Evolutionary conservation across 2,888 invertebrate genomes (phyloP), one percentile per base, ranked within the genome.

Genomic region (Parnassius apollo): DNA sequence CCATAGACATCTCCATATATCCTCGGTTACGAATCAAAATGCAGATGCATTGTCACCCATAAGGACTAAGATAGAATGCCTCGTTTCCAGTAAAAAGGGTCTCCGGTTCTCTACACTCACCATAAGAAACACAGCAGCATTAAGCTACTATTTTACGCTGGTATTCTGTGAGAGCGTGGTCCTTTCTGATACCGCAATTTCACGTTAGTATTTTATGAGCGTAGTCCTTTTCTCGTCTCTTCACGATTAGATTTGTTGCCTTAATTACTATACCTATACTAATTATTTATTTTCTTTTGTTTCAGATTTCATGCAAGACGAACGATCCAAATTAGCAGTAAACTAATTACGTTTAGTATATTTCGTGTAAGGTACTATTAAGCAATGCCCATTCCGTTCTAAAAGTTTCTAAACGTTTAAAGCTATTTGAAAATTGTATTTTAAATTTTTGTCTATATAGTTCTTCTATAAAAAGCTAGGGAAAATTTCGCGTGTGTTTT

Each of bases 401-500:
- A 50, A 10, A 13, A 42, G 44, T 18, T 46, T 42, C 0, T 35
- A 9, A 10, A n/a, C 42, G 48, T 48, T 13, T 12, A 49, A 13
- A 46, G 12, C 46, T 46, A 46, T 46, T 46, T 46, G 7, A 46
- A 46, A n/a, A 0, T 11, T 46, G 12, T 10, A 46, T 11, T n/a
- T 10, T 46, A n/a, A 46, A n/a, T 46, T 9, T 49, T 7, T 49
- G 10, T 55, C 54, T 44, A 55, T 9, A 2, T 53, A n/a, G 53
- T 42, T n/a, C 12, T 42, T 35, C 12, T 49, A 13, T 13, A 49
- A 4, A n/a, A 46, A 46, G 22, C 9, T 46, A 56, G 56, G 46
- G 46, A 1, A n/a, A 46, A 18, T 35, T 46, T 46, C 35, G 45
- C 12, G 78, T 80, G 75, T 69, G 72, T 65, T 64, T 62, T 9